phyloP scores from a whole-genome alignment of 2,888 invertebrate genomes.

The Melolontha melolontha region DNA sequence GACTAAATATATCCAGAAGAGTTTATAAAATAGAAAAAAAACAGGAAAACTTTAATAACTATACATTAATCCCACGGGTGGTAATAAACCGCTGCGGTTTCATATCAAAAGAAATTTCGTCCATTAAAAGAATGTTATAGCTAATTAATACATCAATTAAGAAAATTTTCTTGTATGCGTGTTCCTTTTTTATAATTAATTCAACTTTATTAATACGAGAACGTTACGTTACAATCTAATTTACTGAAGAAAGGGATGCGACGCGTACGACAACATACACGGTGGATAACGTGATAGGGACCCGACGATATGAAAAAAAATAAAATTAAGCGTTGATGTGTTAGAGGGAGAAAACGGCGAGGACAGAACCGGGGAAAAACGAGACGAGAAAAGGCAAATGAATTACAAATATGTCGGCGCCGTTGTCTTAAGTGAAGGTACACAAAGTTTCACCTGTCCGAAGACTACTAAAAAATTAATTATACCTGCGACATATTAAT shows the following conservation, averaged over 20 bases:
- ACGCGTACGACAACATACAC: neutral
- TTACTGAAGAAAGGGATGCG: conserved; percentile 22
- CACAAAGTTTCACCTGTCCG: conserved; percentile 28
- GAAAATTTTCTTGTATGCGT: conserved; percentile 38
- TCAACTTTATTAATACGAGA: conserved; percentile 40
- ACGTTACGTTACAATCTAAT: conserved; percentile 32
- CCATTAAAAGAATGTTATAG: conserved; percentile 40
- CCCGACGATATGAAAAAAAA: conserved; percentile 5
- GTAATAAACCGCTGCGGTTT: conserved; percentile 26
- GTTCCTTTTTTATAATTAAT: conserved; percentile 41
- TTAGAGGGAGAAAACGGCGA: conserved; percentile 11
- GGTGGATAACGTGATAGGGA: conserved; percentile 16
- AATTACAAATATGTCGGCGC: conserved; percentile 39
- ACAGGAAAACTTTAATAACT: neutral
- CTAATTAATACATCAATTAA: conserved; percentile 45
- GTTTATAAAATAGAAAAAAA: no score
- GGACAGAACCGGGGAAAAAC: conserved; percentile 5
- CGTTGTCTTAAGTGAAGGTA: conserved; percentile 28
- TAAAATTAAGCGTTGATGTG: conserved; percentile 10
- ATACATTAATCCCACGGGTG: conserved; percentile 25
- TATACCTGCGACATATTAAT: conserved; percentile 42
- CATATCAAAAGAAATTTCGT: conserved; percentile 26
- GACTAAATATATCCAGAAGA: no score
- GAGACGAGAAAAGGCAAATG: conserved; percentile 17
- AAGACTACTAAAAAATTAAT: conserved; percentile 41